A percentile compares a stretch with the other conserved stretches of the same genome.
These are phyloP conservation scores for Drosophila micromelanica DNA, from an alignment of 1,140 invertebrate species.

Conservation along the genomic window DNA sequence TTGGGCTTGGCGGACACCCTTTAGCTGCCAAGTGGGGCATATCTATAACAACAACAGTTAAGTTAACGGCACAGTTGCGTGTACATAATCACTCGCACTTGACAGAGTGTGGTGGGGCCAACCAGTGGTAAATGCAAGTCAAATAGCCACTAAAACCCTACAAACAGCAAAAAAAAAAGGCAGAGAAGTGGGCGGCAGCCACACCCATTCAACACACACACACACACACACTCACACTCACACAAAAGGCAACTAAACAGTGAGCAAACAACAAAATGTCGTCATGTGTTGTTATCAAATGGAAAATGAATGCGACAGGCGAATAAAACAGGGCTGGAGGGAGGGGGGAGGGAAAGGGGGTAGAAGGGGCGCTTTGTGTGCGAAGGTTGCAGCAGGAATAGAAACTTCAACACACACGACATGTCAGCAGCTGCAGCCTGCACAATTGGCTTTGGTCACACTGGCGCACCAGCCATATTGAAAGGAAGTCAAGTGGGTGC, in stretches of 20 bases:
- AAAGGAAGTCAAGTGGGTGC: conserved; percentile 25
- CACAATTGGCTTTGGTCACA: conserved; percentile 54
- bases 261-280: conserved; percentile 69
- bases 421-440: conserved; percentile 48
- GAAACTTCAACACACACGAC: not conserved
- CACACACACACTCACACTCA: conserved; percentile 29
- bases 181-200: not conserved
- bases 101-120: conserved; percentile 34
- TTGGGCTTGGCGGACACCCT: not conserved
- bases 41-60: conserved; percentile 19
- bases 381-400: too few relatives aligned
- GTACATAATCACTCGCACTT: conserved; percentile 75
- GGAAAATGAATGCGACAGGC: conserved; percentile 48
- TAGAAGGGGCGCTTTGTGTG: not conserved
- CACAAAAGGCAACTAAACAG: conserved; percentile 58
- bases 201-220: conserved; percentile 29
- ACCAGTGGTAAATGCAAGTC: conserved; percentile 34
- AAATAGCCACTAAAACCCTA: conserved; percentile 19
- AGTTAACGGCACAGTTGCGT: conserved; percentile 75
- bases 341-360: not conserved
- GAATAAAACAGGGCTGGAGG: not conserved
- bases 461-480: conserved; percentile 41
- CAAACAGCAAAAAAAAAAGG: too few relatives aligned
- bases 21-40: conserved; percentile 5
- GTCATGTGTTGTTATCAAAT: conserved; percentile 58